These are phyloP conservation scores for Garrulus glandarius DNA, from an alignment of 2,797 vertebrate species.

Conservation along the genomic window DNA sequence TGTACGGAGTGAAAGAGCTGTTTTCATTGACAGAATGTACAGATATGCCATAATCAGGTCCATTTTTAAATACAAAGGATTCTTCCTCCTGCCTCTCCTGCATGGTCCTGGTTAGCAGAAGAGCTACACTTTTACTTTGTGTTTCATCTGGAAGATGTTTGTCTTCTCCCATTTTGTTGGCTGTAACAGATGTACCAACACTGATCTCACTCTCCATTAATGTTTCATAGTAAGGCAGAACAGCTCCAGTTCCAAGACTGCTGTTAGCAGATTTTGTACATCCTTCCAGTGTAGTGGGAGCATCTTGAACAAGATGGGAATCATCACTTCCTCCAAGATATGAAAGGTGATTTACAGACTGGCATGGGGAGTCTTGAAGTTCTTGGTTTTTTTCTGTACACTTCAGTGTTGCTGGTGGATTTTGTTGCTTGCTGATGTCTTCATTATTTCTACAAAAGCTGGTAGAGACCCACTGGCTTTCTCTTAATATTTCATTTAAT, in stretches of 20 bases:
- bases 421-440: neutral
- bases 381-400: neutral
- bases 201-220: neutral
- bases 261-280: neutral
- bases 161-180: neutral
- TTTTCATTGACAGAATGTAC: neutral
- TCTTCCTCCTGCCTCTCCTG: neutral
- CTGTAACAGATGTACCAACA: neutral
- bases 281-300: neutral
- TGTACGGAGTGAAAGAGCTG: neutral
- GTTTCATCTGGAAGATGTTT: neutral
- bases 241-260: neutral
- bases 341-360: neutral
- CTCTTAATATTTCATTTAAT: slow-evolving; percentile 37
- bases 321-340: neutral
- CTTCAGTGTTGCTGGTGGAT: neutral
- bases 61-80: neutral
- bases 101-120: neutral
- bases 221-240: slow-evolving; percentile 60
- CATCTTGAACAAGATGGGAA: neutral
- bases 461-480: slow-evolving; percentile 43
- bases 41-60: neutral
- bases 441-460: slow-evolving; percentile 29
- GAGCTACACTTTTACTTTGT: neutral
- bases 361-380: neutral